Base-by-base conservation (phyloP, 2,888 invertebrate genomes). In the Drosophila imparisetae region DNA sequence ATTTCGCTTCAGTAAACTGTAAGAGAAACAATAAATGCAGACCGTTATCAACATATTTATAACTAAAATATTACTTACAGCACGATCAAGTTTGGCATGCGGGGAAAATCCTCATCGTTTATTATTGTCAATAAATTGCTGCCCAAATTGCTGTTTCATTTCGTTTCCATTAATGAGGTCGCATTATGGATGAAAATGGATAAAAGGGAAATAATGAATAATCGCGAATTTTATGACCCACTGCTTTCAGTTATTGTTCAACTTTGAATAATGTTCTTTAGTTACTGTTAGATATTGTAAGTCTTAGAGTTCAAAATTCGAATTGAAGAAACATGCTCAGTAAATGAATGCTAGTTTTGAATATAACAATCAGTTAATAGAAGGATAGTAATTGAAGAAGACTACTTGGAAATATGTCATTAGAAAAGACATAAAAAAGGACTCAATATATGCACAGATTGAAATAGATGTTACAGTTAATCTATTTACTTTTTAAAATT, bases 1-100 rank as follows among this genome's bases (percentile, higher is more conserved):
- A 94, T 98, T 98, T 91, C 97, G 95, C 92, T 96, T 96, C 92
- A 98, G 94, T 90, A 97, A 95, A 92, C 98, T 98, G 95, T 72
- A 94, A 64, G 78, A 95, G 72, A 94, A 68, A 80, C 77, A 77
- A 34, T 24, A 69, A 66, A 53, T 52, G 62, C 40, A 68, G 21
- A 69, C 66, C 34, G 5, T 15, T 60, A n/a, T 13, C 40, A 29
- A 57, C 30, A 63, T 29, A 58, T 32, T 5, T 24, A 38, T 38
- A 21, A n/a, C 34, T 21, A 40, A 10, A 5, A 36, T 57, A 42
- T n/a, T 85, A 91, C 98, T 97, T 94, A 98, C 98, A 98, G 94
- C 81, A 97, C 95, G 89, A 96, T 94, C 73, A 97, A 94, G 87
- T 95, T 95, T 59, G 95, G 94, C 93, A 97, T 94, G 83, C 94